Percentiles rank a stretch among this genome's conserved stretches.
Conservation (phyloP, 2,113 vertebrate genomes). For the Nycticryphes semicollaris region DNA sequence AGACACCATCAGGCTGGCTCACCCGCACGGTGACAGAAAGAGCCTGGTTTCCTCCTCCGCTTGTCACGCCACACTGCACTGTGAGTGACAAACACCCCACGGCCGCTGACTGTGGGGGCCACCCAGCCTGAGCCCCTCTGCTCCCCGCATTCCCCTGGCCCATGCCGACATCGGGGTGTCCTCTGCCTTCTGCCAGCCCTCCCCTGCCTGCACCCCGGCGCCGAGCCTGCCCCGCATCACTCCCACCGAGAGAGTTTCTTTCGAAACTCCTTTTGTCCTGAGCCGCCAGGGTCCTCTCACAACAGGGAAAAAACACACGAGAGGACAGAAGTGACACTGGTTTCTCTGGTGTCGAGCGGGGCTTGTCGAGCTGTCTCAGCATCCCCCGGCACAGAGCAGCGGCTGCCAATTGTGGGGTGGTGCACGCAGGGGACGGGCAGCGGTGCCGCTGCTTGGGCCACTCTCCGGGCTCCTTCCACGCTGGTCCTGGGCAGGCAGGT, state of each 20-base stretch:
- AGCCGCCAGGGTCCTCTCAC: neutral
- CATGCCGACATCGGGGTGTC: accelerated
- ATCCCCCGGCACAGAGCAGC: neutral
- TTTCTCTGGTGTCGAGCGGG: neutral
- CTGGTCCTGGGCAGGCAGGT: neutral
- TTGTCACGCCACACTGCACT: accelerated
- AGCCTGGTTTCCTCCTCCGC: neutral
- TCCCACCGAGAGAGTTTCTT: neutral
- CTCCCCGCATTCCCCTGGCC: accelerated
- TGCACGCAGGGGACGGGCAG: accelerated
- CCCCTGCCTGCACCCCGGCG: neutral
- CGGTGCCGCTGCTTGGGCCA: neutral
- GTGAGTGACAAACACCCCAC: accelerated
- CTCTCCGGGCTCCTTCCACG: neutral
- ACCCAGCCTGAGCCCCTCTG: neutral
- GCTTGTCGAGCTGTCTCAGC: neutral
- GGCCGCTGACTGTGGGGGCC: neutral
- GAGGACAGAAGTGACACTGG: neutral
- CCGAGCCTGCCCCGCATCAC: neutral
- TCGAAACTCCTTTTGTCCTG: neutral
- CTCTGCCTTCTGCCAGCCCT: neutral
- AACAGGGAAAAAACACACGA: accelerated
- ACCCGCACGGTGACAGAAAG: neutral
- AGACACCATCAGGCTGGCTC: neutral
- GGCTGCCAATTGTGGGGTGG: neutral